Evolutionary conservation across 2,113 vertebrate species (phyloP), one percentile per base, ranked within the genome.

Genomic region (Actenoides lindsayi): DNA sequence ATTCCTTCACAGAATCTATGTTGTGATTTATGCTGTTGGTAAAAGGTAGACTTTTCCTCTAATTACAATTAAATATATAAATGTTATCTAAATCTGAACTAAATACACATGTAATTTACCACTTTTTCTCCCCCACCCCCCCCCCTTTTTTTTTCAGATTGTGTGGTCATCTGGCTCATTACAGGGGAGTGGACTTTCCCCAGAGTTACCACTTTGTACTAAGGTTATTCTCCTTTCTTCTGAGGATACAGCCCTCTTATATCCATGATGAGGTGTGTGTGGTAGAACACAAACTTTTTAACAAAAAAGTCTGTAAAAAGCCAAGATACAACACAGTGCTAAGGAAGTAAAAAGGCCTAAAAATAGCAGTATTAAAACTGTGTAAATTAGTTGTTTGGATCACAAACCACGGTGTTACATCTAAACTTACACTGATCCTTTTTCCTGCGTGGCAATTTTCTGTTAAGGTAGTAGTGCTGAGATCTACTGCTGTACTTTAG

Each of bases 231-330:
- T 97, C 98, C 74, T 98, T 98, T 90, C 91, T 98, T 42, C 95
- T 98, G 60, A 96, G 97, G 86, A 90, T 98, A 75, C 95, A 98
- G 59, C 87, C 97, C 10, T 98, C 97, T 68, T 64, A 85, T 25
- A 96, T 98, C 68, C 98, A 98, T 60, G 97, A 98, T 3, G 98
- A 98, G 84, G 98, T 98, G 65, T 98, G 97, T 93, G 75, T 94
- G 76, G 90, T 98, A 93, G 98, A 98, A 95, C 97, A 98, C 63
- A 97, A 95, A 67, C 97, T 98, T 71, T 98, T 98, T 91, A 71
- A 96, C 89, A 88, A 88, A 92, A 97, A 93, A 71, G 91, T 97
- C 42, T 70, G 1, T 75, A 90, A 76, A 60, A 97, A 96, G 86
- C 77, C 78, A 28, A 97, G 87, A 87, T 75, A 68, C 69, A 87